Evolutionary conservation across 2,797 vertebrate genomes (phyloP).

Genomic region (Bucorvus abyssinicus): DNA sequence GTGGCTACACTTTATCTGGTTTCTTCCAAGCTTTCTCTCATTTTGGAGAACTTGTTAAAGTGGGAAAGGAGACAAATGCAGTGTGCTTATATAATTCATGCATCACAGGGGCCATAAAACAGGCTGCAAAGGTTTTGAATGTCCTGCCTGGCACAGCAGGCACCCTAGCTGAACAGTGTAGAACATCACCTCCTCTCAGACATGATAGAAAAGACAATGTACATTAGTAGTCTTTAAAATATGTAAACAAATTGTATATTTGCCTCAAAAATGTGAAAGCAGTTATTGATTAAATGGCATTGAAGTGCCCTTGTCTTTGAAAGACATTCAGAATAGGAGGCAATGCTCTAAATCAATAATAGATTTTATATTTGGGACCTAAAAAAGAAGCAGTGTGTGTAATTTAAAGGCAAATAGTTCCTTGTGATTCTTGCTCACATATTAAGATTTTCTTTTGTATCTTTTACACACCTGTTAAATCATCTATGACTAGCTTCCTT

Average conservation of each 20-base stretch:
- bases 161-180: background rate
- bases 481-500: background rate
- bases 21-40: background rate
- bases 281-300: conserved; percentile 68
- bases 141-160: background rate
- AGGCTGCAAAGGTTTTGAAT: conserved; percentile 5
- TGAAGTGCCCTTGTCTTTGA: conserved; percentile 56
- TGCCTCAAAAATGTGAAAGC: conserved; percentile 36
- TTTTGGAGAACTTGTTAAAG: background rate
- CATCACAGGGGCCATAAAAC: background rate
- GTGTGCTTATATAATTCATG: background rate
- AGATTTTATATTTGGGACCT: conserved; percentile 63
- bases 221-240: conserved; percentile 42
- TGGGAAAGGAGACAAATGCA: background rate
- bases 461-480: background rate
- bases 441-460: background rate
- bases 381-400: conserved; percentile 19
- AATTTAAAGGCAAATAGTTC: conserved; percentile 28
- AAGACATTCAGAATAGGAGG: conserved; percentile 61
- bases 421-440: background rate
- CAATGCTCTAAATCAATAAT: conserved; percentile 58
- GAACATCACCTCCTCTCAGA: background rate
- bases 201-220: conserved; percentile 1
- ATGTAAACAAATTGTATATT: conserved; percentile 50
- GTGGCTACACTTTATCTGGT: background rate